phyloP scores from a whole-genome alignment of 2,113 vertebrate species.

The Ceyx margarethae region DNA sequence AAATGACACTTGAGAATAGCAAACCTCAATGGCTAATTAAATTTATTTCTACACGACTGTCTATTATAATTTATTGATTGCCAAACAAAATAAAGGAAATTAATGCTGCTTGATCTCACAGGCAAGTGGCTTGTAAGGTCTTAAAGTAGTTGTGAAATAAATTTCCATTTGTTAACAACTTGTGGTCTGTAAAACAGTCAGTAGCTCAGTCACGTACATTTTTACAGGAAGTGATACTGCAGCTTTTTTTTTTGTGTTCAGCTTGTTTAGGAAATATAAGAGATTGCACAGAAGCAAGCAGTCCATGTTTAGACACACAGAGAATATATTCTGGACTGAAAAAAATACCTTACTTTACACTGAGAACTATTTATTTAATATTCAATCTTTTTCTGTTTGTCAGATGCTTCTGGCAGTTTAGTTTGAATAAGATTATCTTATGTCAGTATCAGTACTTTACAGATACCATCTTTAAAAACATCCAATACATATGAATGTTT shows the following conservation, averaged over 20 bases:
- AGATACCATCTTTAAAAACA: background rate
- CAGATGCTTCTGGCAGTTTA: background rate
- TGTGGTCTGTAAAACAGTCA: conserved; percentile 32
- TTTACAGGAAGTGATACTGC: conserved; percentile 34
- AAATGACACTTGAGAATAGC: background rate
- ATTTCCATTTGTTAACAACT: conserved; percentile 31
- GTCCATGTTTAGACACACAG: background rate
- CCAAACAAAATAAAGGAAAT: conserved; percentile 38
- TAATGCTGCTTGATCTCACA: background rate
- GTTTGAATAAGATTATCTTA: background rate
- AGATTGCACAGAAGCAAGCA: background rate
- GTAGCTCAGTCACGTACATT: conserved; percentile 4
- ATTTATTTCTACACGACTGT: background rate
- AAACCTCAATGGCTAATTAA: background rate
- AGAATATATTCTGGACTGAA: background rate
- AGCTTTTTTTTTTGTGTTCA: conserved; percentile 28
- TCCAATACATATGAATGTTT: background rate
- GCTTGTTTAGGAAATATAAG: conserved; percentile 41
- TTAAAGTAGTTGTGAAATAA: conserved; percentile 38
- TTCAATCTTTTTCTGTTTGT: background rate
- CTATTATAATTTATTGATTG: background rate
- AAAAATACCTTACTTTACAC: background rate
- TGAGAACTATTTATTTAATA: background rate
- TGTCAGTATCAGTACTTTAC: background rate
- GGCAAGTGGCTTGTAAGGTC: conserved; percentile 6